Evolutionary conservation across 2,113 vertebrate species (phyloP).

Genomic region (Eolophus roseicapilla): DNA sequence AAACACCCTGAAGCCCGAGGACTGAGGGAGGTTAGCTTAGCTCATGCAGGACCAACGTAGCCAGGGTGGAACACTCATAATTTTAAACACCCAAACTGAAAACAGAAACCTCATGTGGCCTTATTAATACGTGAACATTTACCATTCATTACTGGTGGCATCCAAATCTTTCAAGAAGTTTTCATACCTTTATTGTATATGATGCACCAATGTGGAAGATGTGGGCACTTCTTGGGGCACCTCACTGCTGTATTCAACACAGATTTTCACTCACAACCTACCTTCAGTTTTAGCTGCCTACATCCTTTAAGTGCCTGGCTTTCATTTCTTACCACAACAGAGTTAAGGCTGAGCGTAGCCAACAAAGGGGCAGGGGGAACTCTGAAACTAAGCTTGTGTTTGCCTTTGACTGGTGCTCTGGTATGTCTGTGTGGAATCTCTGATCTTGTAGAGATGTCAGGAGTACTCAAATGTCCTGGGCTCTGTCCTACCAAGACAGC

Average conservation of each 20-base stretch:
- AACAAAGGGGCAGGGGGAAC: background rate
- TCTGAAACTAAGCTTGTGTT: background rate
- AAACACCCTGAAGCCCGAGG: background rate
- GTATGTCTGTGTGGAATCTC: background rate
- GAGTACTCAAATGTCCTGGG: background rate
- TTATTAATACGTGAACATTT: background rate
- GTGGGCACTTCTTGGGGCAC: background rate
- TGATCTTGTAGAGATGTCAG: background rate
- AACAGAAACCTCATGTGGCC: background rate
- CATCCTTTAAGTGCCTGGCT: background rate
- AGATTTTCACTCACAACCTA: background rate
- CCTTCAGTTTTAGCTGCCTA: background rate
- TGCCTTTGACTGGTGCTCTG: background rate
- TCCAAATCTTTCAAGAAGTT: background rate
- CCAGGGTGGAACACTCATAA: background rate
- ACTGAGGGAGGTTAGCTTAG: background rate
- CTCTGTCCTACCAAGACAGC: background rate
- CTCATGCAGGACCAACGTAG: background rate
- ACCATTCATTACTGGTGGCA: background rate
- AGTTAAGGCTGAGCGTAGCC: background rate
- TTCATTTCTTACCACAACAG: background rate
- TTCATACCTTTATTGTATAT: background rate
- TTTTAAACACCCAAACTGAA: background rate
- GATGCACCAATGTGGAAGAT: background rate
- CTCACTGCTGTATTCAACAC: background rate